These are phyloP conservation scores for Frankliniella intonsa DNA, from an alignment of 2,888 invertebrate genomes.

Conservation along the genomic window DNA sequence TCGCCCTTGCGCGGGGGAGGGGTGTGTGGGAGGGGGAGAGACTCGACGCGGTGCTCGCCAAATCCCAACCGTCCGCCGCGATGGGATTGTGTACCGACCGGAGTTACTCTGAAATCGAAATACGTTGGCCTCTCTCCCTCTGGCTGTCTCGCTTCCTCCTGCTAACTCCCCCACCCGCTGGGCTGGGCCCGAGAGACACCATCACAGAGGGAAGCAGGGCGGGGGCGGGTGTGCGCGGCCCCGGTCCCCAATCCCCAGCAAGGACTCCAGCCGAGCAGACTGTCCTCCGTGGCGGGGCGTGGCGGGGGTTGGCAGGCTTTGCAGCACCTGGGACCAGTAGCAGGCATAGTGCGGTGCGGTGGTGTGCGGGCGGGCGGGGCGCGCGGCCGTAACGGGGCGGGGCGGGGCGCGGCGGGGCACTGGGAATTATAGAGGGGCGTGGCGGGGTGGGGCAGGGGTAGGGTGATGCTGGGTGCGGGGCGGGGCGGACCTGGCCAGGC, in stretches of 20 bases:
- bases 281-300: not conserved
- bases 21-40: no score
- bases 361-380: not conserved
- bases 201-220: not conserved
- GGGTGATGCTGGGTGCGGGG: not conserved
- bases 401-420: not conserved
- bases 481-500: not conserved
- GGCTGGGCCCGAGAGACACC: not conserved
- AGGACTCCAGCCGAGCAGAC: not conserved
- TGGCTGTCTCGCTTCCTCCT: not conserved
- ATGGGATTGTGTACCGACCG: no score
- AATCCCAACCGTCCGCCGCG: no score
- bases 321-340: conserved; percentile 14
- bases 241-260: no score
- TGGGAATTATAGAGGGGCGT: not conserved
- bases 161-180: not conserved
- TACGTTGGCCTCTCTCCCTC: not conserved
- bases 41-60: no score
- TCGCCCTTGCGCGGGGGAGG: no score
- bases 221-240: no score
- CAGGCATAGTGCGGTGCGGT: not conserved
- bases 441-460: not conserved
- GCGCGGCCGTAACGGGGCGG: not conserved
- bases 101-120: no score
- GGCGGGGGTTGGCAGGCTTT: not conserved